Conservation (phyloP, 2,113 vertebrate species). For the Thomomys bottae region DNA sequence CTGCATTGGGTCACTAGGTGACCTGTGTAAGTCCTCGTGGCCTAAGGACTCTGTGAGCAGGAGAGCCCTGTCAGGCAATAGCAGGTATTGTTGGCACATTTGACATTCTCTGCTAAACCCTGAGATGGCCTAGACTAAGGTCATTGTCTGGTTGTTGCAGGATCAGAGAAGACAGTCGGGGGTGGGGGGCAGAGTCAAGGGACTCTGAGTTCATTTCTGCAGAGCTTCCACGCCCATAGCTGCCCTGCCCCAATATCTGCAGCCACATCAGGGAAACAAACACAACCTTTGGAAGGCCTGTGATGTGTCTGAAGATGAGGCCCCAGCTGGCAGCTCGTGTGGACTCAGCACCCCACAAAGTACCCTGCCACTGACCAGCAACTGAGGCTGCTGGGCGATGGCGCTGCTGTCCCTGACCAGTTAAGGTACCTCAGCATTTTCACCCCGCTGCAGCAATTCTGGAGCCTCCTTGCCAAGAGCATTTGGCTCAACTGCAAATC, state of each 20-base stretch:
- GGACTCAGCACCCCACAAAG: background rate
- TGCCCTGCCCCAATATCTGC: background rate
- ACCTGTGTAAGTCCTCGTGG: background rate
- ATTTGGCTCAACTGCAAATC: background rate
- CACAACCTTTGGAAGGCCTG: slow-evolving; percentile 80
- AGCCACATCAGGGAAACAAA: slow-evolving; percentile 68
- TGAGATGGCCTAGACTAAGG: background rate
- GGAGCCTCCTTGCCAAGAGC: background rate
- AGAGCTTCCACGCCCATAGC: background rate
- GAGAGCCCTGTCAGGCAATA: background rate
- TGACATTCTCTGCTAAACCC: slow-evolving; percentile 35
- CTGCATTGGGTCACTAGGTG: background rate
- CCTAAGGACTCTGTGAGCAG: background rate
- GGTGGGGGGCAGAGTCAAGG: background rate
- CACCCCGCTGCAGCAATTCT: background rate
- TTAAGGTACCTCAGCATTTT: background rate
- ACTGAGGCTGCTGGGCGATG: background rate
- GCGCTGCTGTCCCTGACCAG: background rate
- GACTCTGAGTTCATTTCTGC: slow-evolving; percentile 3
- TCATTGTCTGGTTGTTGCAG: background rate
- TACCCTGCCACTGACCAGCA: background rate
- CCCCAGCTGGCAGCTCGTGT: background rate
- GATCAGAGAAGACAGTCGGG: background rate
- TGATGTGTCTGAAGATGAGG: slow-evolving; percentile 70
- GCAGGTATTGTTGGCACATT: background rate